Percentiles rank a stretch among this genome's conserved stretches.
Evolutionary conservation across 1,140 invertebrate genomes (phyloP).

Genomic region (Calycopis cecrops): DNA sequence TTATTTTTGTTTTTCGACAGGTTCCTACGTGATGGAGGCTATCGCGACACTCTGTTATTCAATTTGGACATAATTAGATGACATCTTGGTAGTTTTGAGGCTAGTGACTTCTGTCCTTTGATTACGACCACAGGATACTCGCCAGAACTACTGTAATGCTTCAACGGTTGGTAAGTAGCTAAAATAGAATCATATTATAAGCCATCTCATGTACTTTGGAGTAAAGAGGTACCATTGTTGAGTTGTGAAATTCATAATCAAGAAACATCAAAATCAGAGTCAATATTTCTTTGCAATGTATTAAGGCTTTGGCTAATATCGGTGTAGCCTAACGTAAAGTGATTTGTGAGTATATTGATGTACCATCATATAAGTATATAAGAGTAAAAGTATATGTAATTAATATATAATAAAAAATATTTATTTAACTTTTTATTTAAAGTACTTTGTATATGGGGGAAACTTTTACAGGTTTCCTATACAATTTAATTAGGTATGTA

Average conservation of each 20-base stretch:
- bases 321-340: no score
- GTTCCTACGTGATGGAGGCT: conserved; percentile 51
- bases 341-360: no score
- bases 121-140: conserved; percentile 42
- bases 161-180: conserved; percentile 5
- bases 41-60: conserved; percentile 42
- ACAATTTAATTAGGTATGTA: no score
- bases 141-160: conserved; percentile 13
- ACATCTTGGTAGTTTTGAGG: conserved; percentile 67
- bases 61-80: conserved; percentile 64
- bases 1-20: conserved; percentile 31
- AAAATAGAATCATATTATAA: background rate
- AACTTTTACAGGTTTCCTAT: no score
- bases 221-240: background rate
- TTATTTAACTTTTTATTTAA: no score
- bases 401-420: no score
- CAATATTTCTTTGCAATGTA: background rate
- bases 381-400: no score
- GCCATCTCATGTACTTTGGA: background rate
- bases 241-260: background rate
- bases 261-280: background rate
- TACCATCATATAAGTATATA: no score
- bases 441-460: no score
- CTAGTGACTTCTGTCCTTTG: conserved; percentile 57
- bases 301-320: no score